Conservation (phyloP, 2,113 vertebrate species). For the Boleophthalmus pectinirostris region DNA sequence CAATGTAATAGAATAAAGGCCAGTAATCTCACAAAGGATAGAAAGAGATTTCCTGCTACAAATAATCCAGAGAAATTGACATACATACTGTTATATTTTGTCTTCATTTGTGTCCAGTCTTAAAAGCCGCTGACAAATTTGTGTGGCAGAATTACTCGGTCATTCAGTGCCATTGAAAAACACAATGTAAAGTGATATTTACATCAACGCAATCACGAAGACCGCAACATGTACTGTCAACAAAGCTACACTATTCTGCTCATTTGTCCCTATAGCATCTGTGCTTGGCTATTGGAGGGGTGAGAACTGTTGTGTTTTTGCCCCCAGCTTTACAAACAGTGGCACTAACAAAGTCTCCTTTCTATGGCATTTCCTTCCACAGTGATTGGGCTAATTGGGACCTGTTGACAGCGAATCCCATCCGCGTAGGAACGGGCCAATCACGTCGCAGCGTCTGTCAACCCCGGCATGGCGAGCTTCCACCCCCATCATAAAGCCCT, state of each 20-base stretch:
- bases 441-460: conserved; percentile 79
- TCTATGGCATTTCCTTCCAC: conserved; percentile 81
- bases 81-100: conserved; percentile 13
- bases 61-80: conserved; percentile 28
- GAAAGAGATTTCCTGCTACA: neutral
- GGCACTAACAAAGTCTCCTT: conserved; percentile 80
- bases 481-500: conserved; percentile 75
- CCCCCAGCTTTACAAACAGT: conserved; percentile 78
- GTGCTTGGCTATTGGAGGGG: conserved; percentile 13
- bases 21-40: neutral
- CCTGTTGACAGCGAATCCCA: conserved; percentile 83
- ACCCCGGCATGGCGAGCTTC: conserved; percentile 76
- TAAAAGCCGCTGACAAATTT: conserved; percentile 76
- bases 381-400: conserved; percentile 84
- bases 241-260: conserved; percentile 65
- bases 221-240: conserved; percentile 64
- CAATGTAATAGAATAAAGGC: neutral
- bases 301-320: conserved; percentile 78
- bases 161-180: conserved; percentile 65
- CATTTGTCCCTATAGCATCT: conserved; percentile 59
- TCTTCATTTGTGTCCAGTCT: conserved; percentile 34
- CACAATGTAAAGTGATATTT: conserved; percentile 74
- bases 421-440: conserved; percentile 81
- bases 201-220: conserved; percentile 77
- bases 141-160: conserved; percentile 67